Evolutionary conservation across 2,797 vertebrate species (phyloP), one percentile per base, ranked within the genome.

Genomic region (Sciurus carolinensis): DNA sequence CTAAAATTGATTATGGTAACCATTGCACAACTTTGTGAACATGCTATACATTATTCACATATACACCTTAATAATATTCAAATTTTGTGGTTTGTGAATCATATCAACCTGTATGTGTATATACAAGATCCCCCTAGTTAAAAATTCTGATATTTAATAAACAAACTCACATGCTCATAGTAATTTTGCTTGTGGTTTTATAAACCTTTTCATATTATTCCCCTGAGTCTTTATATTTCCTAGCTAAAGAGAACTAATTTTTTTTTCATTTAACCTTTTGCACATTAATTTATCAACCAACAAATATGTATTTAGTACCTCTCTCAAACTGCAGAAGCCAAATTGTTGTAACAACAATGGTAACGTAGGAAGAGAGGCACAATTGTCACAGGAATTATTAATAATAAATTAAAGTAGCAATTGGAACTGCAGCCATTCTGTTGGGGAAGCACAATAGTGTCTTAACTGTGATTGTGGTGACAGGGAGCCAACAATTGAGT

Each of bases 341-440:
- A 42, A 86, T 94, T 91, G 62, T 95, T 90, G 59, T 10, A 93
- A 22, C 67, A 64, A 85, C 77, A 93, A 50, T 92, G 59, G 52
- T 50, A 66, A 71, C 75, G 39, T 26, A 86, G 59, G 62, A 73
- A 9, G 83, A 90, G 64, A 89, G 76, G 76, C n/a, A 9, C 62
- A 54, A 42, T 54, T 95, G 86, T 95, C 91, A 93, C 62, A 69
- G 84, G 89, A 97, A 96, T 97, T 97, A 97, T 96, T 97, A 97
- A 96, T 97, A 97, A 95, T 97, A 96, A 95, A 94, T 92, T 97
- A 90, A 97, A 96, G 82, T 92, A 92, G 95, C 91, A 69, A 85
- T 71, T 94, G 96, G 84, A 94, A 94, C 47, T 54, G 59, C 12
- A 36, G 77, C 95, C 82, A 75, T 92, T 97, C 93, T 96, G 94